Conservation (phyloP, 1,140 invertebrate genomes). For the Bathynomus jamesi region DNA sequence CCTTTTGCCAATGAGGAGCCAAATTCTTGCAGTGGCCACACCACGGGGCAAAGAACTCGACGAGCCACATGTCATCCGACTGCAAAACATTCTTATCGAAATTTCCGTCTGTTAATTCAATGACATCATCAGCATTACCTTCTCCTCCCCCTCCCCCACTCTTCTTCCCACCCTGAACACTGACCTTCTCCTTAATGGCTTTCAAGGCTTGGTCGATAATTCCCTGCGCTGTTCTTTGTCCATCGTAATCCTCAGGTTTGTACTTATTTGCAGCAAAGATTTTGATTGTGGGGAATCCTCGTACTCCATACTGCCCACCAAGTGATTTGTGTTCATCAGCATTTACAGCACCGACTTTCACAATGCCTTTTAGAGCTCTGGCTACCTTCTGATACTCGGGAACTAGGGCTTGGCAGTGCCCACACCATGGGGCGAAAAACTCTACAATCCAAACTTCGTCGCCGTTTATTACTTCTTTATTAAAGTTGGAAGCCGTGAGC, state of each 20-base stretch:
- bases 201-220: constrained; percentile 75
- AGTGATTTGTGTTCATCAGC: constrained; percentile 80
- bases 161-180: constrained; percentile 56
- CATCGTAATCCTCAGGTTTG: constrained; percentile 78
- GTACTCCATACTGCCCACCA: constrained; percentile 68
- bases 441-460: constrained; percentile 89
- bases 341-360: constrained; percentile 90
- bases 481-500: constrained; percentile 83
- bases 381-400: constrained; percentile 85
- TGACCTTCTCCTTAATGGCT: constrained; percentile 60
- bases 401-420: constrained; percentile 68
- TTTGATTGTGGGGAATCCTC: constrained; percentile 94
- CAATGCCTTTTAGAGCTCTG: constrained; percentile 78
- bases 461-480: constrained; percentile 70
- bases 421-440: constrained; percentile 89
- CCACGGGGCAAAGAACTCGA: constrained; percentile 97
- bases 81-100: constrained; percentile 84
- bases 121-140: constrained; percentile 58
- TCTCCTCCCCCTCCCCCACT: constrained; percentile 31
- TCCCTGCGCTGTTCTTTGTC: constrained; percentile 70
- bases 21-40: constrained; percentile 95
- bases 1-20: constrained; percentile 87
- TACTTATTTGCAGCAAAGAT: constrained; percentile 83
- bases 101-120: constrained; percentile 89
- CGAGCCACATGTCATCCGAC: constrained; percentile 88